A percentile compares a stretch with the other conserved stretches of the same genome.
These are phyloP conservation scores for Matsumurasca onukii DNA, from an alignment of 1,140 invertebrate genomes.

Conservation along the genomic window DNA sequence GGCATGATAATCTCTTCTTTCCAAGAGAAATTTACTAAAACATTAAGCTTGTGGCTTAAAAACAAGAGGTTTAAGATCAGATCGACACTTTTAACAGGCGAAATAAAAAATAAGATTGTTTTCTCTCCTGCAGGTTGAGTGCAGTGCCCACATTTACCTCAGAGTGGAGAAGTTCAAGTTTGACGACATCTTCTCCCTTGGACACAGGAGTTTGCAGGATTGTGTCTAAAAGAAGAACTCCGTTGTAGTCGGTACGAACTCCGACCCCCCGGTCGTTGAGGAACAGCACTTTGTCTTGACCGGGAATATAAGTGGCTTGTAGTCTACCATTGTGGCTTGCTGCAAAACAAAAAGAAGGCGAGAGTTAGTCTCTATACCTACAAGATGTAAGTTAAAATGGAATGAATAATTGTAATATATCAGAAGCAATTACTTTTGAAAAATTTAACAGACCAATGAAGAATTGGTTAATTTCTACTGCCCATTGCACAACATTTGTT, in stretches of 20 bases:
- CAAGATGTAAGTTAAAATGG: background rate
- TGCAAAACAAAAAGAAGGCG: no score
- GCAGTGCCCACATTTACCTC: no score
- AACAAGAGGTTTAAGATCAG: no score
- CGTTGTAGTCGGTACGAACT: constrained; percentile 85
- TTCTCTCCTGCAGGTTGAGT: constrained; percentile 1
- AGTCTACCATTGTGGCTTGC: constrained; percentile 56
- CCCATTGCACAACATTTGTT: no score
- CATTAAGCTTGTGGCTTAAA: no score
- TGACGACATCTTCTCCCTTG: constrained; percentile 70
- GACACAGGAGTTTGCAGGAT: constrained; percentile 77
- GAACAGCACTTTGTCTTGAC: constrained; percentile 78
- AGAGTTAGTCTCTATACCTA: background rate
- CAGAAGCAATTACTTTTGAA: no score
- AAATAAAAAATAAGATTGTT: no score
- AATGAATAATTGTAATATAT: background rate
- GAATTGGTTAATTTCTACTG: no score
- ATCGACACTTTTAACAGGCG: no score
- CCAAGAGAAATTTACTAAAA: no score
- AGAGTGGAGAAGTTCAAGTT: constrained; percentile 79
- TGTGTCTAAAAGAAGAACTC: constrained; percentile 83
- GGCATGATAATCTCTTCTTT: no score
- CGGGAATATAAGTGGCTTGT: constrained; percentile 70
- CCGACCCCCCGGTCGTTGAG: constrained; percentile 78
- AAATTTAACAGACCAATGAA: no score